Percentiles rank a stretch among this genome's conserved stretches.
Conservation (phyloP, 2,797 vertebrate species). For the Sebastes oblongus region DNA sequence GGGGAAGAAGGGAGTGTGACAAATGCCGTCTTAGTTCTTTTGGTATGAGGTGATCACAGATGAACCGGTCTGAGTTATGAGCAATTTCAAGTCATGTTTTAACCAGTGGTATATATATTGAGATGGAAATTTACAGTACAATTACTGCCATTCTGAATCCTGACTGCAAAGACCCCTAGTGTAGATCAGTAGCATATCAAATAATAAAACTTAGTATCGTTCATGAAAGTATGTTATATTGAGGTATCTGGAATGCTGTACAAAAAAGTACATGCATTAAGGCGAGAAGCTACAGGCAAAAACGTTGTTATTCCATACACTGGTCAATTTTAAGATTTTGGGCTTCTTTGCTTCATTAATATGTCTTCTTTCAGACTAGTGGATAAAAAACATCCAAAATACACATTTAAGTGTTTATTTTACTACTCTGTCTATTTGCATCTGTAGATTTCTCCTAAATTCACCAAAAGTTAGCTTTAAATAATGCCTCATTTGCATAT, state of each 20-base stretch:
- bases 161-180: not conserved
- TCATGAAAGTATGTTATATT: not conserved
- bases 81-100: not conserved
- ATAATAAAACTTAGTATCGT: not conserved
- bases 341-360: too few species aligned
- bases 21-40: not conserved
- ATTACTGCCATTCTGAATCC: not conserved
- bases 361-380: too few species aligned
- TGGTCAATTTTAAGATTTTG: too few species aligned
- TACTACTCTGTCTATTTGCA: too few species aligned
- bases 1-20: not conserved
- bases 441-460: too few species aligned
- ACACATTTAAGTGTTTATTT: too few species aligned
- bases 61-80: not conserved
- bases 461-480: too few species aligned
- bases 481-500: too few species aligned
- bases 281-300: too few species aligned
- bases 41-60: not conserved
- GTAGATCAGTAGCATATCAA: not conserved
- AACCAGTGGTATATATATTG: not conserved
- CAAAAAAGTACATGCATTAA: not conserved
- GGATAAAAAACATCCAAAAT: too few species aligned
- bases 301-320: accelerated
- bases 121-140: not conserved
- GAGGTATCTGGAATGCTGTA: not conserved